phyloP scores from a whole-genome alignment of 2,888 invertebrate genomes.

The Erebia ligea region DNA sequence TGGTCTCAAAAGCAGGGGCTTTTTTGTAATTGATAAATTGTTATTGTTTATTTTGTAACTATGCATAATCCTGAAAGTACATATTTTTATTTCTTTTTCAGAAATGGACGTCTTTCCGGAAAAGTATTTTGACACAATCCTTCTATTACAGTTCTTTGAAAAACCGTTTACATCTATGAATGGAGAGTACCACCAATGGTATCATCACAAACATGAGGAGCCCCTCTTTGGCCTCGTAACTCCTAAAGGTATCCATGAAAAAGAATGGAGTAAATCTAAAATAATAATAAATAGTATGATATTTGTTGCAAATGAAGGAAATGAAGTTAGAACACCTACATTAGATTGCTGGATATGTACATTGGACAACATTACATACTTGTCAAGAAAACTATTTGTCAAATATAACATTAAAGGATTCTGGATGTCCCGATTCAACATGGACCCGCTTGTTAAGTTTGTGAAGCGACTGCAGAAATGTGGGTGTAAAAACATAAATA shows the following conservation, averaged over 20 bases:
- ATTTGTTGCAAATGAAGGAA: not conserved
- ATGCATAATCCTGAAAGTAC: too few species aligned
- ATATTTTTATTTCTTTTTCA: not conserved
- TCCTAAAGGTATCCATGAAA: not conserved
- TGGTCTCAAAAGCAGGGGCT: too few species aligned
- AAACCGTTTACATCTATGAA: not conserved
- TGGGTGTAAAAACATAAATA: not conserved
- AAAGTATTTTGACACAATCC: not conserved
- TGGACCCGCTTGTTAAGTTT: not conserved
- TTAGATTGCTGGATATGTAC: not conserved
- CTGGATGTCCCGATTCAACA: not conserved
- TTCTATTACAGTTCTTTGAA: not conserved
- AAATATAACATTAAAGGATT: not conserved
- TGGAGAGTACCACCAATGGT: not conserved
- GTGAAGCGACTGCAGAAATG: not conserved
- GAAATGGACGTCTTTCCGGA: not conserved
- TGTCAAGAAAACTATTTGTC: slow-evolving; percentile 4
- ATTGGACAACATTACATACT: not conserved
- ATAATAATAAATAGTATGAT: not conserved
- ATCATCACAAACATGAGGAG: not conserved
- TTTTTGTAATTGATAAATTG: too few species aligned
- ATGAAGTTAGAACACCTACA: not conserved
- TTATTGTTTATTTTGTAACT: too few species aligned
- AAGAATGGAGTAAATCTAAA: not conserved
- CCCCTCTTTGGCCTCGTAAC: not conserved